phyloP scores from a whole-genome alignment of 2,113 vertebrate species.

The Chionodraco myersi region DNA sequence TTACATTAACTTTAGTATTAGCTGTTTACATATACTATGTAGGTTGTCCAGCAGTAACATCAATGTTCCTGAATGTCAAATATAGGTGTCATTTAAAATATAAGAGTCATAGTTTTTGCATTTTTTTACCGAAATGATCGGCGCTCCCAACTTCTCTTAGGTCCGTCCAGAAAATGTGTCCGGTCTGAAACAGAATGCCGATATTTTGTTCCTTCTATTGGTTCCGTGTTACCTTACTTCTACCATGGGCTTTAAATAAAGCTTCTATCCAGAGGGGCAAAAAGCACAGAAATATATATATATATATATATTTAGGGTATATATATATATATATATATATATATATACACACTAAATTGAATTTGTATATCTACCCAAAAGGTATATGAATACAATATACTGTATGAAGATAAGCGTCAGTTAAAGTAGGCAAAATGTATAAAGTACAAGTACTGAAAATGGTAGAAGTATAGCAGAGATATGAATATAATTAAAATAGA shows the following conservation, averaged over 20 bases:
- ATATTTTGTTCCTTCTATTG: neutral
- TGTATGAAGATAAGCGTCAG: too few species aligned
- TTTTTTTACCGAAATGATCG: conserved; percentile 36
- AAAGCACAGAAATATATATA: too few species aligned
- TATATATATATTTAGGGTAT: too few species aligned
- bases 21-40: accelerated
- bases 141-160: too few species aligned
- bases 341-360: too few species aligned
- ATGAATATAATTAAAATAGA: neutral
- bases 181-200: conserved; percentile 3
- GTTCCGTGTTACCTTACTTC: neutral
- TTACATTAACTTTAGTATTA: neutral
- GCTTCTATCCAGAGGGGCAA: too few species aligned
- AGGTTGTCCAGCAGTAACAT: accelerated
- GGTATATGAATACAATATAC: too few species aligned
- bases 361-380: too few species aligned
- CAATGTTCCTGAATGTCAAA: neutral
- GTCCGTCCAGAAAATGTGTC: conserved; percentile 37
- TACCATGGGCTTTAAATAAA: too few species aligned
- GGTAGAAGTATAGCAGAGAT: neutral
- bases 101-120: neutral
- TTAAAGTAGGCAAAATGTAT: too few species aligned
- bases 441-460: neutral
- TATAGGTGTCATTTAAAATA: neutral
- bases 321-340: too few species aligned